Evolutionary conservation across 2,888 invertebrate genomes (phyloP), one percentile per base, ranked within the genome.

Genomic region (Caenorhabditis sp.): DNA sequence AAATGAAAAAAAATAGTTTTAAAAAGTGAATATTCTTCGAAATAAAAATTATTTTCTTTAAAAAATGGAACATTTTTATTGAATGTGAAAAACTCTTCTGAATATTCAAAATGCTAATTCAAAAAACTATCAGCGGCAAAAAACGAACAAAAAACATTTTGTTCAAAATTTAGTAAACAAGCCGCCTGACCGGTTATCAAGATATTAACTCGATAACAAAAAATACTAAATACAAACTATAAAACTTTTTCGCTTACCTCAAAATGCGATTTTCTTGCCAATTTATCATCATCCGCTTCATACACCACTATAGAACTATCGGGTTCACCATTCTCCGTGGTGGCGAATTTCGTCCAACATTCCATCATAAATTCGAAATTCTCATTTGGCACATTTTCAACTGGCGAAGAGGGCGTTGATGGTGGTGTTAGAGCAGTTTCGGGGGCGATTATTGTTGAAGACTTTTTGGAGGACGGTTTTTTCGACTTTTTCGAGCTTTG

Each of bases 381-480:
- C 5, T 52, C 50, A 50, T 60, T 58, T 52, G 56, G 23, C 7
- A 21, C 58, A 21, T 10, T 38, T 25, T 25, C 56, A 4, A 26
- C 10, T 23, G 59, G 59, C 4, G 59, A 59, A 20, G 59, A 59
- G 2, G 59, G 59, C 1, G 59, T 59, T 4, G 59, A 59, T 49
- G 59, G 59, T n/a, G 59, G 59, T 49, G 59, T 59, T 23, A 59
- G 17, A 17, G 59, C 59, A 49, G 23, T 59, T 25, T 59, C 59
- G 1, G 59, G 59, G 23, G 59, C 49, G 1, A 12, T 21, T 20
- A 21, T 36, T 17, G n/a, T 20, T 5, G 58, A 25, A 12, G 20
- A 25, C 1, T 23, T 26, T 43, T 43, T 43, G 20, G 31, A 36
- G 2, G 38, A 38, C n/a, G 7, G 8, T 49, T 49, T 59, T 25